Percentiles rank a stretch among this genome's conserved stretches.
phyloP scores from a whole-genome alignment of 2,888 invertebrate species.

The Lepidocyrtinus sp. region DNA sequence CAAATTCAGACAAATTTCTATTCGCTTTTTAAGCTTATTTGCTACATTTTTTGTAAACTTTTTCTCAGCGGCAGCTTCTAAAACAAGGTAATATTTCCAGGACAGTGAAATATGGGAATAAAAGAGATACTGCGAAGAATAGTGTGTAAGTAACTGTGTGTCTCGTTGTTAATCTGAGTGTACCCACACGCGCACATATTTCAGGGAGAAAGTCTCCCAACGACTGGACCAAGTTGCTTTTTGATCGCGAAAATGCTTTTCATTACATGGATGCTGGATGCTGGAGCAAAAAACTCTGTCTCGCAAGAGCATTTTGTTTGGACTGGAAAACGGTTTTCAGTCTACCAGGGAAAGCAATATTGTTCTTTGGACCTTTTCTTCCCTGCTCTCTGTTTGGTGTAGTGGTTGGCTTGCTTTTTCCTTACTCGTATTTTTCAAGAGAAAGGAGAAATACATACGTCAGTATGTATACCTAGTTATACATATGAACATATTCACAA shows the following conservation, averaged over 20 bases:
- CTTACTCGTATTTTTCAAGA: background rate
- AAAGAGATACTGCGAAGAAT: background rate
- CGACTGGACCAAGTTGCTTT: background rate
- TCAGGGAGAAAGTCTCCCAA: constrained; percentile 1
- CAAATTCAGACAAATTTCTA: background rate
- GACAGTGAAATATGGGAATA: background rate
- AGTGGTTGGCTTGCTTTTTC: no score
- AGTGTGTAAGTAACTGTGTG: background rate
- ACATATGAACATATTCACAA: background rate
- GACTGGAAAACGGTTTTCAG: background rate
- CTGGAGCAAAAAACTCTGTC: background rate
- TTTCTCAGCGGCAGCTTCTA: no score
- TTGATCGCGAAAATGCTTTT: background rate
- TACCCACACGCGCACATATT: background rate
- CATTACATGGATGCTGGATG: background rate
- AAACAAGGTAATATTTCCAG: background rate
- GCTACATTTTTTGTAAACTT: no score
- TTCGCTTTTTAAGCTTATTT: no score
- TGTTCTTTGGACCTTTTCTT: background rate
- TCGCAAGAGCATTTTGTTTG: background rate
- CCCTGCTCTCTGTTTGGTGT: background rate
- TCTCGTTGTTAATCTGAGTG: background rate
- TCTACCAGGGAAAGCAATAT: constrained; percentile 7
- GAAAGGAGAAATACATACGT: background rate
- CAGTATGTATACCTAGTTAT: background rate